phyloP scores from a whole-genome alignment of 92 coral and sea anemone species.

The Montipora capitata region DNA sequence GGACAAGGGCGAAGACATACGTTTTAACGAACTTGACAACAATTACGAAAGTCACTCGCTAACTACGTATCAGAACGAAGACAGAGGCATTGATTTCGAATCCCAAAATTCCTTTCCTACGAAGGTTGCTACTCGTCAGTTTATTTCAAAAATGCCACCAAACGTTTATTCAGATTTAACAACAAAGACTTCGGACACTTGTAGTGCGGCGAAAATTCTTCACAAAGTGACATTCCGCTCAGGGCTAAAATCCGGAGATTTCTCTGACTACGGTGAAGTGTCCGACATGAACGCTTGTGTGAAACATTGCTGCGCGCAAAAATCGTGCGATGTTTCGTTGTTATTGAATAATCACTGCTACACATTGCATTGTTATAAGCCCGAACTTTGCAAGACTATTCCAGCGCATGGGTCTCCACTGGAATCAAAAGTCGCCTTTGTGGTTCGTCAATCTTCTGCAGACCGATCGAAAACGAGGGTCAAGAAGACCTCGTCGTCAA shows the following conservation, averaged over 20 bases:
- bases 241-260: slow-evolving; percentile 94
- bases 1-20: too few species aligned
- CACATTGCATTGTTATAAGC: slow-evolving; percentile 76
- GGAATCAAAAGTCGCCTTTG: slow-evolving; percentile 79
- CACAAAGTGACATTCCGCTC: slow-evolving; percentile 82
- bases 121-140: slow-evolving; percentile 10
- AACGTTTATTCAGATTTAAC: background rate
- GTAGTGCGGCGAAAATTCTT: slow-evolving; percentile 64
- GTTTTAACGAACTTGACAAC: background rate
- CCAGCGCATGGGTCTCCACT: slow-evolving; percentile 79
- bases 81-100: slow-evolving; percentile 7
- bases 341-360: slow-evolving; percentile 81
- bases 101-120: slow-evolving; percentile 11
- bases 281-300: slow-evolving; percentile 80
- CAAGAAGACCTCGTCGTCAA: slow-evolving; percentile 47
- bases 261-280: slow-evolving; percentile 88
- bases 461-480: slow-evolving; percentile 16
- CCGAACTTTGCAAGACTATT: slow-evolving; percentile 65
- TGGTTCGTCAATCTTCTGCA: slow-evolving; percentile 40
- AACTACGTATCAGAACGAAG: slow-evolving; percentile 1
- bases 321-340: slow-evolving; percentile 81
- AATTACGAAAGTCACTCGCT: background rate
- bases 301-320: slow-evolving; percentile 80
- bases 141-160: slow-evolving; percentile 5
- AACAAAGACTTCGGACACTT: slow-evolving; percentile 8